These are phyloP conservation scores for Xanthia togata DNA, from an alignment of 2,888 invertebrate genomes.

Conservation along the genomic window DNA sequence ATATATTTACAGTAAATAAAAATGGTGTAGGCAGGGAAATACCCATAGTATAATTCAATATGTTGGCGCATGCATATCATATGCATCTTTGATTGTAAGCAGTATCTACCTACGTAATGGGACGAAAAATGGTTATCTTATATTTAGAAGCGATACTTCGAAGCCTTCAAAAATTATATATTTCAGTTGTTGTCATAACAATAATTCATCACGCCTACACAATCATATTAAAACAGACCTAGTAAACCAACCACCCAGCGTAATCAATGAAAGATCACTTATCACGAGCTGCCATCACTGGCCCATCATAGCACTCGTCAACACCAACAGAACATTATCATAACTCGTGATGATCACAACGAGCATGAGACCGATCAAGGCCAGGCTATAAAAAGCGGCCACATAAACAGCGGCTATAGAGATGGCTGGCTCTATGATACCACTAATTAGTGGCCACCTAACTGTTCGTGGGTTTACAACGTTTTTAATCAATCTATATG, in stretches of 20 bases:
- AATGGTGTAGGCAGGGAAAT: constrained; percentile 6
- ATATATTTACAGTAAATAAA: constrained; percentile 38
- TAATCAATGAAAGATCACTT: constrained; percentile 5
- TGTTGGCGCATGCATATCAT: constrained; percentile 18
- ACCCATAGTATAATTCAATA: constrained; percentile 30
- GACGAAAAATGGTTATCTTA: background rate
- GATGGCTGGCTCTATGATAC: constrained; percentile 48
- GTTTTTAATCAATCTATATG: constrained; percentile 59
- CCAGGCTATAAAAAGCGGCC: constrained; percentile 37
- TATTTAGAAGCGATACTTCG: background rate
- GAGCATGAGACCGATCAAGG: constrained; percentile 17
- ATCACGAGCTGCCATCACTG: constrained; percentile 5
- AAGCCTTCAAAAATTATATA: background rate
- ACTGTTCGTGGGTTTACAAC: constrained; percentile 53
- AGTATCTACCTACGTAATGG: background rate
- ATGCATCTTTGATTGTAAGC: constrained; percentile 3
- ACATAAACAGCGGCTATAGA: constrained; percentile 46
- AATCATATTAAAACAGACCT: background rate
- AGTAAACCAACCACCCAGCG: background rate
- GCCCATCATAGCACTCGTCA: constrained; percentile 18
- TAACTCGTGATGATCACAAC: constrained; percentile 47
- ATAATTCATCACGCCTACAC: background rate
- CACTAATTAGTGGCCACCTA: constrained; percentile 60
- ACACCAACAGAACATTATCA: constrained; percentile 34
- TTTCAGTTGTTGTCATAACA: background rate